phyloP scores from a whole-genome alignment of 2,797 vertebrate genomes.

The Acropternis orthonyx region DNA sequence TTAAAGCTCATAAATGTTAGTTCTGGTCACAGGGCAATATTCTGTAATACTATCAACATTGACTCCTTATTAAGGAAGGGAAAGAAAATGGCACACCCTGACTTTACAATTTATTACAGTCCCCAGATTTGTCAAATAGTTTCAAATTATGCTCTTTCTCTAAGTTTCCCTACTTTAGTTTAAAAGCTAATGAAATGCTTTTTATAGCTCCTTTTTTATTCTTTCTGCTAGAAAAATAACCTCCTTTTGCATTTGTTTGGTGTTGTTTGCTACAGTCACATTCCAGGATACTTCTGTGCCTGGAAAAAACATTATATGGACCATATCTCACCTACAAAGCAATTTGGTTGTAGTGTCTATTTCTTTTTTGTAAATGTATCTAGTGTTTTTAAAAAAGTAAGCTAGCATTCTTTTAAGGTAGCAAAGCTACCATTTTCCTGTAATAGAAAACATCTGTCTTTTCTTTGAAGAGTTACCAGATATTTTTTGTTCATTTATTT shows the following conservation, averaged over 20 bases:
- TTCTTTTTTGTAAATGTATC: neutral
- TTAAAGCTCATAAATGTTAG: conserved; percentile 28
- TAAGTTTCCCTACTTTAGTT: neutral
- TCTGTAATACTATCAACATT: neutral
- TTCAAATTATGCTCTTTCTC: neutral
- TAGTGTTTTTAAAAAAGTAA: neutral
- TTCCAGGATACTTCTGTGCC: neutral
- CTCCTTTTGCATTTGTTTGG: neutral
- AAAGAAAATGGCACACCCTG: neutral
- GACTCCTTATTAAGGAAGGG: neutral
- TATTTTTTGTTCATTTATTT: neutral
- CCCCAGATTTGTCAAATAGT: neutral
- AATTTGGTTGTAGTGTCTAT: neutral
- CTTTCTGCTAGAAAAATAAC: neutral
- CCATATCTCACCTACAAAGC: neutral
- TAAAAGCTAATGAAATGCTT: neutral
- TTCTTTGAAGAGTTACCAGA: neutral
- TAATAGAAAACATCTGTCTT: neutral
- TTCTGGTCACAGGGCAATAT: neutral
- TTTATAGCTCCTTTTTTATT: neutral
- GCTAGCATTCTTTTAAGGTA: neutral
- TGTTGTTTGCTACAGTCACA: neutral
- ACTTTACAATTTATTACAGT: neutral
- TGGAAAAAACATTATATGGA: neutral
- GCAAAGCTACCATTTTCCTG: neutral